Conservation (phyloP, 2,888 invertebrate genomes). For the Girardia tigrina region DNA sequence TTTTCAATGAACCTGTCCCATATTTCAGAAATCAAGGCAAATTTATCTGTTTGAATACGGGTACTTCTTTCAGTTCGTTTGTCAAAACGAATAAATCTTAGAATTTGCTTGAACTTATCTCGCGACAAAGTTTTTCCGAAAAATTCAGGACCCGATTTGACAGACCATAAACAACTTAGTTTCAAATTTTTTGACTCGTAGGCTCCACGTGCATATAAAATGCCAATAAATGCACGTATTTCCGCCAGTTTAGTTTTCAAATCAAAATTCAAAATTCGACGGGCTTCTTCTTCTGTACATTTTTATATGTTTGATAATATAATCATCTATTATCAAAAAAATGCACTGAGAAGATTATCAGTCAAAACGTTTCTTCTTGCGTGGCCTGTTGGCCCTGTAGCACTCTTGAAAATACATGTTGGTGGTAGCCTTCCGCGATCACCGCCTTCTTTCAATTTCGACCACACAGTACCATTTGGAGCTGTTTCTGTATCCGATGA, state of each 20-base stretch:
- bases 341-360: not conserved
- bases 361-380: not conserved
- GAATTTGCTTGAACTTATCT: not conserved
- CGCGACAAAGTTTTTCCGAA: no score
- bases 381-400: not conserved
- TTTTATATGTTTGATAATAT: not conserved
- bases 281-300: not conserved
- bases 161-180: not conserved
- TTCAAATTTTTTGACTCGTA: not conserved
- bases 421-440: not conserved
- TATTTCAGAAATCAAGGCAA: constrained; percentile 13
- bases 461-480: not conserved
- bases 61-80: not conserved
- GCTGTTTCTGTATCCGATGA: not conserved
- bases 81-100: not conserved
- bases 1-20: not conserved
- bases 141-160: not conserved
- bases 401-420: not conserved
- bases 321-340: not conserved
- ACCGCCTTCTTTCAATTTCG: not conserved
- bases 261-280: not conserved
- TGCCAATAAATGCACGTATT: not conserved
- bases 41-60: not conserved
- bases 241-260: no score
- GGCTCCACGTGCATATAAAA: not conserved